Base-by-base conservation (phyloP, 1,140 invertebrate genomes). In the Scaptomyza montana region DNA sequence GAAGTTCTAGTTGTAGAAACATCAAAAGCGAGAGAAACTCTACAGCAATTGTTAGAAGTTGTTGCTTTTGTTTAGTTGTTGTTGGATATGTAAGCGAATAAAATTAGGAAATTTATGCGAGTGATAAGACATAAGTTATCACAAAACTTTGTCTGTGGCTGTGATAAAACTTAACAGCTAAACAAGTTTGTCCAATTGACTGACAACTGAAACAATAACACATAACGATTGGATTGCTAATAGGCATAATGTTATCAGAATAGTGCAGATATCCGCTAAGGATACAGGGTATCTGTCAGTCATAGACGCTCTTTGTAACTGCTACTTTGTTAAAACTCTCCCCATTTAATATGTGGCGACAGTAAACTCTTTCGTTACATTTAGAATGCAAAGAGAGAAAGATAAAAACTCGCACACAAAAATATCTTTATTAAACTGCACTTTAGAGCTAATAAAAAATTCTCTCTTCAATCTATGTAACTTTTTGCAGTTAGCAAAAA, bases 381-480 rank as follows among this genome's bases (percentile, higher is more conserved):
- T 25, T 25, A 41, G 39, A 12, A 12, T 2, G 12, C 39, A 39
- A 30, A 30, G 30, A 30, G 0, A n/a, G 6, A 28, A 3, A 13
- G 33, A 21, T 4, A n/a, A 16, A 28, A 19, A 21, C 16, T 3
- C 4, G 12, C 39, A 13, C 6, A 36, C 30, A 21, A 54, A 56
- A 66, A 66, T 59, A 51, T 66, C 64, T 67, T 67, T 47, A 67
- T 67, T 60, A 67, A 67, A 67, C 46, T 53, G 64, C 55, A 67
- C 64, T 67, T 67, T 51, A 25, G 36, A 43, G 43, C 55, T 59
- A 45, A 67, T 51, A 59, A 67, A 67, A 67, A 67, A 67, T 59
- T 43, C 54, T 7, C 54, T 67, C 46, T 59, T 39, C 25, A 47
- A 43, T 47, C 43, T 30, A 30, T 51, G 60, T 33, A 46, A 49